Base-by-base conservation (phyloP, 2,888 invertebrate species). In the Chrysolina haemoptera region DNA sequence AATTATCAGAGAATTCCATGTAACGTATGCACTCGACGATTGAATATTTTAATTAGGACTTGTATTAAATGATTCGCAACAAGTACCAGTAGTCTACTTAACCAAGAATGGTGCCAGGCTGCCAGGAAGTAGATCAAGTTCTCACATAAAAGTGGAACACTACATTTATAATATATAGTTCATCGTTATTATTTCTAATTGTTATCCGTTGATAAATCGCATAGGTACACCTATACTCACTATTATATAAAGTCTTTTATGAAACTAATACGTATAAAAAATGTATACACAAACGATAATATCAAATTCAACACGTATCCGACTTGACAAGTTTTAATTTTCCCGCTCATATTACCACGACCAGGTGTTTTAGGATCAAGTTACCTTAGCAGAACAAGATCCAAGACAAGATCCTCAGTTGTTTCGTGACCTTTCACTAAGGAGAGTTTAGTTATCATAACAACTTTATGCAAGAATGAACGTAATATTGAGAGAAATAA, bases 301-400 rank as follows among this genome's bases (percentile, higher is more conserved):
- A 68, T 35, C 55, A n/a, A 16, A 22, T 50, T 16, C 18, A 16
- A 68, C 20, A 41, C 55, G 27, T 48, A 20, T 48, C 48, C n/a
- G 59, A 59, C 65, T 55, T 62, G 68, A 62, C 67, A 59, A 62
- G 72, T 79, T 82, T 80, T 71, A 80, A 80, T 81, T 78, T 79
- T 82, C 82, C 82, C 82, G 82, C 81, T 80, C 76, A 64, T 53
- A 65, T 79, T 76, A 79, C 80, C 78, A 78, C 80, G 75, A 79
- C 81, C 82, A 83, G 82, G 81, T 83, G 82, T 82, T 82, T 81
- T 83, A 81, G 82, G 83, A 83, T 85, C 85, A 83, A 85, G 84
- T 85, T 84, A 85, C 85, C 83, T 84, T 83, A 81, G 82, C 82
- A 84, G 84, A 85, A 85, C 84, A 83, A 84, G 83, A 84, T 82